These are phyloP conservation scores for Anseranas semipalmata DNA, from an alignment of 2,113 vertebrate species.

Conservation along the genomic window DNA sequence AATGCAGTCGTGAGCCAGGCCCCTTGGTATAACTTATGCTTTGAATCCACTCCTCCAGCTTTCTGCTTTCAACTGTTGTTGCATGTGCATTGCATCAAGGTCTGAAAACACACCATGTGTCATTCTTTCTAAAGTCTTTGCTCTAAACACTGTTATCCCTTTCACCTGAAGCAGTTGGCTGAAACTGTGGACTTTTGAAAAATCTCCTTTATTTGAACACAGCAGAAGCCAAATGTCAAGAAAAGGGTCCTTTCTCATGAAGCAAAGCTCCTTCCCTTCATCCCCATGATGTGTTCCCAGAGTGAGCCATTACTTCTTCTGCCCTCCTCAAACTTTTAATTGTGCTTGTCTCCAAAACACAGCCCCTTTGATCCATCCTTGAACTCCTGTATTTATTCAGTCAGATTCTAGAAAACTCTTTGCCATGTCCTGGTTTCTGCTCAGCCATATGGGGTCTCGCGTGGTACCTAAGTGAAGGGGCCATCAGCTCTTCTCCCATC, in stretches of 20 bases:
- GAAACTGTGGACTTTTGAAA: neutral
- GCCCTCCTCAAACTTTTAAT: neutral
- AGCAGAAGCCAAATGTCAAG: neutral
- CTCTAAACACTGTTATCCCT: neutral
- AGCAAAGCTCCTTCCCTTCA: neutral
- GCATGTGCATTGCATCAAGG: no score
- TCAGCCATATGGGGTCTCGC: neutral
- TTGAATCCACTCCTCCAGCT: neutral
- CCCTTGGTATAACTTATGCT: neutral
- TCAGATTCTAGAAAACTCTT: neutral
- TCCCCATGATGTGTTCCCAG: neutral
- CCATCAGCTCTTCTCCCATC: neutral
- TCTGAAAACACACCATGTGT: neutral
- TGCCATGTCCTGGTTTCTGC: neutral
- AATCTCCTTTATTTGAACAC: neutral
- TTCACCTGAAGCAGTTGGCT: neutral
- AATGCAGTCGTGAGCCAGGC: neutral
- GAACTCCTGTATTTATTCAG: neutral
- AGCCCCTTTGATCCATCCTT: neutral
- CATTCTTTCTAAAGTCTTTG: neutral
- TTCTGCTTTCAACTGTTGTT: neutral
- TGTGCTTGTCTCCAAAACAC: neutral
- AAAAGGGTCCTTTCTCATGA: fast-evolving
- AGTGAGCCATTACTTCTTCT: neutral
- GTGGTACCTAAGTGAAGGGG: neutral